Percentiles rank a stretch among this genome's conserved stretches.
phyloP scores from a whole-genome alignment of 2,113 vertebrate species.

The Podocnemis expansa region DNA sequence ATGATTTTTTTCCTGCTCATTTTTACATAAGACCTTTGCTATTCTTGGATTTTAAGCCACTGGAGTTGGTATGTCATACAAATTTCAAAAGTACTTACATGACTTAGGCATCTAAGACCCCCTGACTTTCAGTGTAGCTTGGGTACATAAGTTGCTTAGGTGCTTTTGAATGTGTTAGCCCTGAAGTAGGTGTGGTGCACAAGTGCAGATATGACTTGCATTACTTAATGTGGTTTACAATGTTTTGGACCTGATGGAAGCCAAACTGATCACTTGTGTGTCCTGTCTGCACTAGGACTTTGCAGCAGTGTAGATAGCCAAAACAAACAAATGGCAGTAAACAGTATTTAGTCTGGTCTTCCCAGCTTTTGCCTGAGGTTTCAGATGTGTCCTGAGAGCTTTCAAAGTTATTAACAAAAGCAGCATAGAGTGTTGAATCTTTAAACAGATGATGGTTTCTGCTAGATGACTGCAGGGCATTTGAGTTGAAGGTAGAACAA shows the following conservation, averaged over 20 bases:
- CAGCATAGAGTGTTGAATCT: neutral
- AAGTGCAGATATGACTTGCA: neutral
- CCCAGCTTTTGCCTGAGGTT: neutral
- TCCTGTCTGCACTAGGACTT: neutral
- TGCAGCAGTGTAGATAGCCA: neutral
- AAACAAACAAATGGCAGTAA: neutral
- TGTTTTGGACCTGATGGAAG: neutral
- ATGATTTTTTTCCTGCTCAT: neutral
- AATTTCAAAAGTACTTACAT: neutral
- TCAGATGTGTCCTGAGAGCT: rapidly evolving
- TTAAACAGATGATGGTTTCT: neutral
- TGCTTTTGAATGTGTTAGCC: neutral
- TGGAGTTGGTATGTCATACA: rapidly evolving
- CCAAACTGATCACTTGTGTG: neutral
- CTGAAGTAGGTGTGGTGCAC: neutral
- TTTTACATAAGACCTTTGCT: neutral
- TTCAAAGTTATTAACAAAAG: neutral
- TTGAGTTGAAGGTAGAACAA: neutral
- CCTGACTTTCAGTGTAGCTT: neutral
- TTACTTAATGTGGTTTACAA: neutral
- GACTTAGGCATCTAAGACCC: rapidly evolving
- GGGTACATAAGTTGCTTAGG: neutral
- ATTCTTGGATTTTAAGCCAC: neutral
- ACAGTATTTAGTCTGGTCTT: neutral
- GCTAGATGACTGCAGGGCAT: neutral